A percentile compares a stretch with the other conserved stretches of the same genome.
These are phyloP conservation scores for Notodonta ziczac DNA, from an alignment of 2,888 invertebrate species.

Conservation along the genomic window DNA sequence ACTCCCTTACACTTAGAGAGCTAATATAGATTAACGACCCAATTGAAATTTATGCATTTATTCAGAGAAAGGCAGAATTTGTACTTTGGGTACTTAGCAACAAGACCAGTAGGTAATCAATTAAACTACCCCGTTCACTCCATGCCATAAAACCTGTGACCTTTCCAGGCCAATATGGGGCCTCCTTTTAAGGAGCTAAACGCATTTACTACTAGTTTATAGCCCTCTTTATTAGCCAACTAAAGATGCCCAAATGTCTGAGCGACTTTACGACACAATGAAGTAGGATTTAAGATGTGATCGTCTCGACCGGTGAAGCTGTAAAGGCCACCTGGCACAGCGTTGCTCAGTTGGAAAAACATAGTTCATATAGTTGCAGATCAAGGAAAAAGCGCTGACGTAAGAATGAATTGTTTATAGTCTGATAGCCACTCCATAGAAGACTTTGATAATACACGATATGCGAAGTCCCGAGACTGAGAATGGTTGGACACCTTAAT, in stretches of 20 bases:
- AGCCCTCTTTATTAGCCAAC: conserved; percentile 11
- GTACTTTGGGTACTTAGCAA: neutral
- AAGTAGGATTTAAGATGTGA: neutral
- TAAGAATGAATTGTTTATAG: too few species aligned
- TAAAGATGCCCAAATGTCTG: conserved; percentile 1
- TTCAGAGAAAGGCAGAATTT: neutral
- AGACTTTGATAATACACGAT: too few species aligned
- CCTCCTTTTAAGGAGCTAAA: conserved; percentile 16
- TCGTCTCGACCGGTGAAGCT: neutral
- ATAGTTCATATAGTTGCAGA: too few species aligned
- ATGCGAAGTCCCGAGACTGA: too few species aligned
- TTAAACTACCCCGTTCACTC: conserved; percentile 12
- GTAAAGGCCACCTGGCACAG: too few species aligned
- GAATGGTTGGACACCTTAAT: too few species aligned
- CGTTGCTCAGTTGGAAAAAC: too few species aligned
- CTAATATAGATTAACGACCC: too few species aligned
- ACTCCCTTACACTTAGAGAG: too few species aligned
- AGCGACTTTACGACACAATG: neutral
- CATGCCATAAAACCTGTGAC: conserved; percentile 17
- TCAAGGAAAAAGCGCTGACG: too few species aligned
- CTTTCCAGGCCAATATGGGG: conserved; percentile 18
- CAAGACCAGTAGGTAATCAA: conserved; percentile 17
- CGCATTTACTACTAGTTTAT: conserved; percentile 19
- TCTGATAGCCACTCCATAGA: too few species aligned
- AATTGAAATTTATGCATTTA: too few species aligned